Evolutionary conservation across 2,888 invertebrate species (phyloP).

Genomic region (Limnephilus rhombicus): DNA sequence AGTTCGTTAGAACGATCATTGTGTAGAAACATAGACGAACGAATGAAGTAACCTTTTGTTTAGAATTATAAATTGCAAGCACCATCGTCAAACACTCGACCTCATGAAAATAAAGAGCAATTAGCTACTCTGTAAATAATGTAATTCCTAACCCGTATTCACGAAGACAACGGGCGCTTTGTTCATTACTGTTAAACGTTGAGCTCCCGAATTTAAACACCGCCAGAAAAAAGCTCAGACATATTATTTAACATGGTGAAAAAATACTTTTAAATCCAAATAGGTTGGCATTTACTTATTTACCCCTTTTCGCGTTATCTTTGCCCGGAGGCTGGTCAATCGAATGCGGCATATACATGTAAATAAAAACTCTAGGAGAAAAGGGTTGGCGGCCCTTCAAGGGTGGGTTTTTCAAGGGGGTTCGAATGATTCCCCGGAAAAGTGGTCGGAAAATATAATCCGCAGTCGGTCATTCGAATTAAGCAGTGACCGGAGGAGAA

Average conservation of each 20-base stretch:
- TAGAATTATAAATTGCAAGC: slow-evolving; percentile 28
- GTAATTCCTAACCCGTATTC: slow-evolving; percentile 23
- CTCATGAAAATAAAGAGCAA: slow-evolving; percentile 10
- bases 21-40: slow-evolving; percentile 8
- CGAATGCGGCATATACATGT: slow-evolving; percentile 51
- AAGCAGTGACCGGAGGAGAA: slow-evolving; percentile 48
- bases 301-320: slow-evolving; percentile 52
- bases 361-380: slow-evolving; percentile 54
- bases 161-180: neutral
- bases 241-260: neutral
- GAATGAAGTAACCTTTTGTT: slow-evolving; percentile 43
- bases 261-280: slow-evolving; percentile 34
- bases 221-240: slow-evolving; percentile 2
- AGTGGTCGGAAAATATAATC: slow-evolving; percentile 64
- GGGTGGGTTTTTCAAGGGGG: slow-evolving; percentile 49
- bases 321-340: slow-evolving; percentile 46
- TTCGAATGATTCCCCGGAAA: slow-evolving; percentile 55
- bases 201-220: neutral
- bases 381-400: slow-evolving; percentile 35
- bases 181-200: slow-evolving; percentile 6
- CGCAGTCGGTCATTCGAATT: slow-evolving; percentile 62
- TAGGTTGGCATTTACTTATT: slow-evolving; percentile 52
- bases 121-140: slow-evolving; percentile 1
- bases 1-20: neutral
- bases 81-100: slow-evolving; percentile 22